A percentile compares a stretch with the other conserved stretches of the same genome.
phyloP scores from a whole-genome alignment of 1,140 invertebrate genomes.

The Andricus grossulariae region DNA sequence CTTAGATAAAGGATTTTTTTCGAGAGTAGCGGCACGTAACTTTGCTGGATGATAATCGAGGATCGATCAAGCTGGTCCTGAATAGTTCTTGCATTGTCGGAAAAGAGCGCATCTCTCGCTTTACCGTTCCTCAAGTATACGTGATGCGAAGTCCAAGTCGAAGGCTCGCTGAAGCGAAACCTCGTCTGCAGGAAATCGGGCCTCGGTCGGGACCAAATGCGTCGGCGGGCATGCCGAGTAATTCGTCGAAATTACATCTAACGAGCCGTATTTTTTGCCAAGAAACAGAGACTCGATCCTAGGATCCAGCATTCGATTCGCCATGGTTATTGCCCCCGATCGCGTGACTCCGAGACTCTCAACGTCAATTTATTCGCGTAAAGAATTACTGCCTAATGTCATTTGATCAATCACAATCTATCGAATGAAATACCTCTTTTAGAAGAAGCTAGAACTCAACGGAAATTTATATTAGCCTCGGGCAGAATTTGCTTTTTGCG shows the following conservation, averaged over 20 bases:
- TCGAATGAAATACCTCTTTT: too few species aligned
- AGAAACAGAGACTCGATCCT: not conserved
- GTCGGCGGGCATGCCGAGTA: constrained; percentile 39
- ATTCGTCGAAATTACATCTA: constrained; percentile 50
- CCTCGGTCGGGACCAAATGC: constrained; percentile 37
- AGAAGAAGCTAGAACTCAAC: too few species aligned
- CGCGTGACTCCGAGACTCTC: constrained; percentile 50
- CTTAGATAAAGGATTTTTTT: not conserved
- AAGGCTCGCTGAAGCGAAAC: constrained; percentile 53
- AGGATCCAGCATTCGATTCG: constrained; percentile 47
- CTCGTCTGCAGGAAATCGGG: constrained; percentile 32
- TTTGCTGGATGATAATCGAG: not conserved
- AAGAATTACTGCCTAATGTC: too few species aligned
- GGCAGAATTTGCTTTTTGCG: not conserved
- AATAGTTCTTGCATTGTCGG: constrained; percentile 28
- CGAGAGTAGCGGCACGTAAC: not conserved
- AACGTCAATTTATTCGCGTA: not conserved
- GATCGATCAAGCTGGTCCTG: not conserved
- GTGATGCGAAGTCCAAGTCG: constrained; percentile 52
- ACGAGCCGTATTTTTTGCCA: constrained; percentile 41
- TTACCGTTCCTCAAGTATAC: constrained; percentile 57
- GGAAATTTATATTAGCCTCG: not conserved
- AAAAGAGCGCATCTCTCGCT: constrained; percentile 43
- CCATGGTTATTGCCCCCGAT: constrained; percentile 62
- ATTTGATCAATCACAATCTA: too few species aligned